A percentile compares a stretch with the other conserved stretches of the same genome.
phyloP scores from a whole-genome alignment of 2,113 vertebrate species.

The Forbesichthys papilliferus region DNA sequence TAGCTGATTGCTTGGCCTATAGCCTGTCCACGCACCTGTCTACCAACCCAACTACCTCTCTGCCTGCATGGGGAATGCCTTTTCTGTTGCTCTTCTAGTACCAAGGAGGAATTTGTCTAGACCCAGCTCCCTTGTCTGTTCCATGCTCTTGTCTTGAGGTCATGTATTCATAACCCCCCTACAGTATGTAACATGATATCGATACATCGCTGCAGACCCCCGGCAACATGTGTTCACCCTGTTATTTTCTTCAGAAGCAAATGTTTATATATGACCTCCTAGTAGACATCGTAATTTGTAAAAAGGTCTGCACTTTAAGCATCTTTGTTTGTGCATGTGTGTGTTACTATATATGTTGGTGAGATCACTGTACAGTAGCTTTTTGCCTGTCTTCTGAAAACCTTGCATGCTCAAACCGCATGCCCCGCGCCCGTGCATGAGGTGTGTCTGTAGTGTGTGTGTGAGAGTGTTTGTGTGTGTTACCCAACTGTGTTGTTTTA shows the following conservation, averaged over 20 bases:
- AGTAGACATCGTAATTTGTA: constrained; percentile 17
- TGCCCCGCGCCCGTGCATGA: too few relatives aligned
- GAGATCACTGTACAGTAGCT: too few relatives aligned
- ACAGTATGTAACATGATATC: neutral
- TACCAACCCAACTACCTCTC: constrained; percentile 22
- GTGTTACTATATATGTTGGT: neutral
- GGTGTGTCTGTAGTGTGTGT: neutral
- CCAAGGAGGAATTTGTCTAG: neutral
- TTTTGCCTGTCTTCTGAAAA: too few relatives aligned
- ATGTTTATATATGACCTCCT: neutral
- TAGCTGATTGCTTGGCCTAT: constrained; percentile 1
- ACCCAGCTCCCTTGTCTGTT: neutral
- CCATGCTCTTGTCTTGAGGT: neutral
- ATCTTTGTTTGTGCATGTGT: neutral
- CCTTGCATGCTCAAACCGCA: too few relatives aligned
- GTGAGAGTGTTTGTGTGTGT: neutral
- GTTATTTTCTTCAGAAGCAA: constrained; percentile 36
- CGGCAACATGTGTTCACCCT: neutral
- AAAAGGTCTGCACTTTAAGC: neutral
- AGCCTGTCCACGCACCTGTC: constrained; percentile 31
- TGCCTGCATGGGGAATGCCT: constrained; percentile 54
- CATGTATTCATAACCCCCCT: neutral
- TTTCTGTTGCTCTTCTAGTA: constrained; percentile 7
- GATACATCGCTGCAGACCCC: neutral
- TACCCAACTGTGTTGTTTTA: neutral